Base-by-base conservation (phyloP, 2,888 invertebrate species). In the Pseudococcus viburni region DNA sequence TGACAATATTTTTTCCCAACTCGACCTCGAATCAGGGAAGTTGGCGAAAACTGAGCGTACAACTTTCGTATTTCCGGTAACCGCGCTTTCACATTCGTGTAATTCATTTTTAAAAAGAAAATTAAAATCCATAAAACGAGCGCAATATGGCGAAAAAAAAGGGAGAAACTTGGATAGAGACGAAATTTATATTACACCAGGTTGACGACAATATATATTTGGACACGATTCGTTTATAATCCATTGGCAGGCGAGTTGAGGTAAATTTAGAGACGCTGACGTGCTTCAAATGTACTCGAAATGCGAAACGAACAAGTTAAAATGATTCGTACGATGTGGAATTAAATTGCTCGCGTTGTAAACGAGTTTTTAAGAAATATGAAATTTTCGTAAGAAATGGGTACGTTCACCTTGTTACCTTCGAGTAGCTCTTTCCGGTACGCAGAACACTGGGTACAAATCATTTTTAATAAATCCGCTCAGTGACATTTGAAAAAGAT, bases 381-480 rank as follows among this genome's bases (percentile, higher is more conserved):
- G 59, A 19, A 19, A 59, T 59, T 19, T 55, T 59, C 59, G n/a
- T 59, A 9, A 59, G 59, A n/a, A 6, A 19, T 9, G 59, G 19
- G 59, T n/a, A 3, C 19, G 19, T 59, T 59, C 59, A 59, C 59
- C 59, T 59, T 59, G 19, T 5, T 59, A 19, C 17, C 55, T 11
- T 15, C 17, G 55, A 5, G 15, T 55, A 15, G 59, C 5, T 59
- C 9, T 59, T 59, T 59, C 59, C 59, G 19, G 59, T 19, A 59
- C 59, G 19, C 7, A 59, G 19, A 59, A 19, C 19, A 59, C 59
- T 6, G 19, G 19, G 6, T 3, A 59, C 59, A 19, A 59, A 59
- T 59, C 59, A 59, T 59, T 19, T 59, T 59, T 59, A 59, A 59
- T 59, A 59, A 59, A 59, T 59, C 59, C 59, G 51, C 51, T 17